Percentiles rank a stretch among this genome's conserved stretches.
These are phyloP conservation scores for Montipora sp. DNA, from an alignment of 64 coral and sea anemone genomes.

Conservation along the genomic window DNA sequence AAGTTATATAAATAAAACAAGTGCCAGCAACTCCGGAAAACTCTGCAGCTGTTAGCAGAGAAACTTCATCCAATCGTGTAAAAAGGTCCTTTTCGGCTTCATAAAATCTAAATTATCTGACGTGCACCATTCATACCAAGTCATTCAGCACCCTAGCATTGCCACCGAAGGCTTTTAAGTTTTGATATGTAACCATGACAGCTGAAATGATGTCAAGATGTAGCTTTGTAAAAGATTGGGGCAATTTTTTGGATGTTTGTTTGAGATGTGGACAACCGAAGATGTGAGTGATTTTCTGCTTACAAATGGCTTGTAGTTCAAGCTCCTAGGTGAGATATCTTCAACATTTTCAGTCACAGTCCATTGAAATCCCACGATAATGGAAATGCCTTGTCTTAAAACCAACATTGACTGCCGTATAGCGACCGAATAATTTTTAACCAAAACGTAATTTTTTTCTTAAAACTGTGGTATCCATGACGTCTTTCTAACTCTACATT, in stretches of 20 bases:
- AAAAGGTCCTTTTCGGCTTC: neutral
- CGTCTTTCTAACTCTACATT: neutral
- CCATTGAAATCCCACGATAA: neutral
- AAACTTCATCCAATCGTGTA: neutral
- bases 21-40: neutral
- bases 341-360: neutral
- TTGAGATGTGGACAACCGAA: neutral
- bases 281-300: neutral
- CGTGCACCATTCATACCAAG: neutral
- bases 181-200: conserved; percentile 2
- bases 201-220: neutral
- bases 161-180: neutral
- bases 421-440: neutral
- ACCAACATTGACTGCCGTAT: neutral
- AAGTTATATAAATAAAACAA: conserved; percentile 13
- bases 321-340: neutral
- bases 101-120: neutral
- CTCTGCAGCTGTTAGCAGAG: neutral
- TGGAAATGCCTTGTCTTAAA: too few relatives aligned
- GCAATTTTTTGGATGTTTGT: neutral
- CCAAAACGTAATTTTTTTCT: neutral
- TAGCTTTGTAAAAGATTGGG: neutral
- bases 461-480: neutral
- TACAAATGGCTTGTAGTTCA: neutral
- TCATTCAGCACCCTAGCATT: neutral